Evolutionary conservation across 2,888 invertebrate species (phyloP).

Genomic region (Calliphora vomitoria): DNA sequence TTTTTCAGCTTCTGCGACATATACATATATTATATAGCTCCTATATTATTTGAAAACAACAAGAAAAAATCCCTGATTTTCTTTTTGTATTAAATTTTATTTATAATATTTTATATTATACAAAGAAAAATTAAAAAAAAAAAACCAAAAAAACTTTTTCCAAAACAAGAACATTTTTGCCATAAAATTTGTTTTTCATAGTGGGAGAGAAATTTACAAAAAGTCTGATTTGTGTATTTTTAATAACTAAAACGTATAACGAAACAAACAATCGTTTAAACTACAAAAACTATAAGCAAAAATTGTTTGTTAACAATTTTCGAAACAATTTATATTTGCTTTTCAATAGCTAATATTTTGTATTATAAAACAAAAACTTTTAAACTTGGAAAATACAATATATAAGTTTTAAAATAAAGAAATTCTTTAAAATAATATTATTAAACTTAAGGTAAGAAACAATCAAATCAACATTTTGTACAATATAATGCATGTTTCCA

Average conservation of each 20-base stretch:
- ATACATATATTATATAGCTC: not conserved
- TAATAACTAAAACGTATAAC: conserved; percentile 12
- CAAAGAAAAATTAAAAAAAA: not conserved
- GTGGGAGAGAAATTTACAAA: conserved; percentile 72
- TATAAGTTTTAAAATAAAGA: not conserved
- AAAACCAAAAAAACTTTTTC: not conserved
- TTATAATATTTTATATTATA: conserved; percentile 34
- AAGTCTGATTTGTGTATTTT: conserved; percentile 70
- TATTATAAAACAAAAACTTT: conserved; percentile 11
- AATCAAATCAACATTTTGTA: not conserved
- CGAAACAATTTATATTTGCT: conserved; percentile 29
- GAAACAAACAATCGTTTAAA: conserved; percentile 10
- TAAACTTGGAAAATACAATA: conserved; percentile 5
- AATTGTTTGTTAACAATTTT: conserved; percentile 23
- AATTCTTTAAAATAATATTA: conserved; percentile 35
- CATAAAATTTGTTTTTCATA: conserved; percentile 58
- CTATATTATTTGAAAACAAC: not conserved
- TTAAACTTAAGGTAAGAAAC: conserved; percentile 49
- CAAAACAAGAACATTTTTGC: conserved; percentile 40
- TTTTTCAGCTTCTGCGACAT: conserved; percentile 41
- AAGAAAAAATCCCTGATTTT: conserved; percentile 3
- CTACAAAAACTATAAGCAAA: not conserved
- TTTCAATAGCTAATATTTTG: not conserved
- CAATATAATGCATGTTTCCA: not conserved
- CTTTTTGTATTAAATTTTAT: conserved; percentile 5